These are phyloP conservation scores for Chrysotoxum bicinctum DNA, from an alignment of 2,888 invertebrate species.

Conservation along the genomic window DNA sequence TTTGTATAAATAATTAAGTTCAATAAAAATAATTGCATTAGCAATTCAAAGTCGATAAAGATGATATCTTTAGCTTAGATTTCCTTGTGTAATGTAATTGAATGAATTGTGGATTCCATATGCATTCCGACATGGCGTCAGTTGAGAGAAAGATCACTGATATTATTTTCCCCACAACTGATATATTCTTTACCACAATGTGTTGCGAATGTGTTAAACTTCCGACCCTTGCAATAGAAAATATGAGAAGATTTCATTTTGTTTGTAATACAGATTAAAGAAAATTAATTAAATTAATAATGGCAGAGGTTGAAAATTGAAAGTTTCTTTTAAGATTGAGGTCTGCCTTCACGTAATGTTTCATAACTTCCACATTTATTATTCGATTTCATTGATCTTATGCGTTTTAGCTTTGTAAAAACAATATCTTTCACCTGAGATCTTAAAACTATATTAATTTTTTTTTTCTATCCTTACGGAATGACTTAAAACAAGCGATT, in stretches of 20 bases:
- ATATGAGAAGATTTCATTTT: too few relatives aligned
- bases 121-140: neutral
- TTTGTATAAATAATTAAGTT: conserved; percentile 19
- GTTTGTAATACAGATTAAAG: too few relatives aligned
- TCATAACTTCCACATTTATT: too few relatives aligned
- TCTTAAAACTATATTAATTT: too few relatives aligned
- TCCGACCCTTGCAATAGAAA: neutral
- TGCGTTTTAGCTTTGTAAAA: too few relatives aligned
- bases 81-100: neutral
- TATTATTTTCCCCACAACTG: too few relatives aligned
- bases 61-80: neutral
- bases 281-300: too few relatives aligned
- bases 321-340: conserved; percentile 20
- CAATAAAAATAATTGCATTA: neutral
- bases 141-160: neutral
- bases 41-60: neutral
- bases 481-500: too few relatives aligned
- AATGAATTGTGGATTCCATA: conserved; percentile 9
- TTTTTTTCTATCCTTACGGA: too few relatives aligned
- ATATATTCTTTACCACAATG: too few relatives aligned
- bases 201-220: neutral
- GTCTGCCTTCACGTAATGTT: neutral
- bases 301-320: conserved; percentile 15
- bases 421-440: too few relatives aligned
- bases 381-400: too few relatives aligned